A percentile compares a stretch with the other conserved stretches of the same genome.
Conservation (phyloP, 1,140 invertebrate genomes). For the Hyphantria cunea region DNA sequence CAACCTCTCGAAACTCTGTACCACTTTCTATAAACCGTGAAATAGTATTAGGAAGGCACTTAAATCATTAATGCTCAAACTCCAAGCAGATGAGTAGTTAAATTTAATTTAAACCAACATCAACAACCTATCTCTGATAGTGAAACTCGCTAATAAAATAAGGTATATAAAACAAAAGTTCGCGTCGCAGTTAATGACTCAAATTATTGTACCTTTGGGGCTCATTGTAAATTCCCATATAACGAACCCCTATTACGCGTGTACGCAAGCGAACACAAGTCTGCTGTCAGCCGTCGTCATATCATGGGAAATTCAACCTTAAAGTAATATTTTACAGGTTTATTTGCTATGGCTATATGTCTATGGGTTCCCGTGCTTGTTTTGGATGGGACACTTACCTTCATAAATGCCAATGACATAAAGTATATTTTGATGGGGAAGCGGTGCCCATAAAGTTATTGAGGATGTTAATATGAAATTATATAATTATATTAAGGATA, state of each 20-base stretch:
- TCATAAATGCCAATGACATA: slow-evolving; percentile 28
- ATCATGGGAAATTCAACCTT: background rate
- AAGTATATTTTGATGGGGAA: slow-evolving; percentile 30
- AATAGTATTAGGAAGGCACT: background rate
- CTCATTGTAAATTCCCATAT: slow-evolving; percentile 31
- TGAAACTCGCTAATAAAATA: slow-evolving; percentile 11
- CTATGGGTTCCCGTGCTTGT: background rate
- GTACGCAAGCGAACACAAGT: slow-evolving; percentile 15
- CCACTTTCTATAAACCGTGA: too few species aligned
- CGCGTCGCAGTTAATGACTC: slow-evolving; percentile 17
- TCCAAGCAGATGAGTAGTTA: background rate
- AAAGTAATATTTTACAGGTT: background rate
- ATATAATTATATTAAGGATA: slow-evolving; percentile 17
- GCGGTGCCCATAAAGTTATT: slow-evolving; percentile 19
- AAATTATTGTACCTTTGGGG: slow-evolving; percentile 36
- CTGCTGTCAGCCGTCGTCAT: background rate
- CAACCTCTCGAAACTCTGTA: too few species aligned
- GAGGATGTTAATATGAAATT: slow-evolving; percentile 30
- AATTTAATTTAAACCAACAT: background rate
- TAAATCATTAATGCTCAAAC: background rate
- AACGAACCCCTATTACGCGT: slow-evolving; percentile 17
- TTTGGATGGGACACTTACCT: background rate
- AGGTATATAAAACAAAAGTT: slow-evolving; percentile 30
- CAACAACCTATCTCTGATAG: slow-evolving; percentile 1
- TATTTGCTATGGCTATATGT: background rate